Conservation (phyloP, 2,888 invertebrate species). For the Microctonus brassicae region DNA sequence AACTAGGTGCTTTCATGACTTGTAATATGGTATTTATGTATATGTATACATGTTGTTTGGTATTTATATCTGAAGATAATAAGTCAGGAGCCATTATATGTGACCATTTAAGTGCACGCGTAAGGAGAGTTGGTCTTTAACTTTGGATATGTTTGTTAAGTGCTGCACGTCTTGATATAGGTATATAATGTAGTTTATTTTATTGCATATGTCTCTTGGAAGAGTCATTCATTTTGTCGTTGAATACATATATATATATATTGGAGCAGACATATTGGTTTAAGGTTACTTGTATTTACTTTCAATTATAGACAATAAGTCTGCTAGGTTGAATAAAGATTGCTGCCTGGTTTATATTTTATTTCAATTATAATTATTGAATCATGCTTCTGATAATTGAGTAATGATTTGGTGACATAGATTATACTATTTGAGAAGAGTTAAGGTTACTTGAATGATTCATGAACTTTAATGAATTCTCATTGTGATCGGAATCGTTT, state of each 20-base stretch:
- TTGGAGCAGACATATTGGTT: too few species aligned
- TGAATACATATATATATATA: not conserved
- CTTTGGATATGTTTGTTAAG: not conserved
- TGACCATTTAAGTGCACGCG: slow-evolving; percentile 31
- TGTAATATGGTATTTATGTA: not conserved
- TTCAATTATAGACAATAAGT: not conserved
- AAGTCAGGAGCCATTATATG: not conserved
- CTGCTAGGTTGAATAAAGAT: too few species aligned
- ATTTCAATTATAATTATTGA: not conserved
- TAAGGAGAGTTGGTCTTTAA: slow-evolving; percentile 18
- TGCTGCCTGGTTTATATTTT: too few species aligned
- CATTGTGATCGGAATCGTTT: not conserved
- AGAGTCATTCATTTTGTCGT: not conserved
- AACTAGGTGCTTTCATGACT: not conserved
- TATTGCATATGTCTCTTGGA: not conserved
- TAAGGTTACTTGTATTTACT: not conserved
- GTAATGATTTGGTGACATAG: too few species aligned
- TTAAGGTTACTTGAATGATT: not conserved
- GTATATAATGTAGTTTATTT: not conserved
- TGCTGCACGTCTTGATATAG: not conserved
- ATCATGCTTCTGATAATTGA: not conserved
- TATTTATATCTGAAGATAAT: not conserved
- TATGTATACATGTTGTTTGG: not conserved
- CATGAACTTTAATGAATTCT: not conserved
- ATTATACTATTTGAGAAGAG: too few species aligned